Evolutionary conservation across 53 echinoderm and acorn worm genomes (phyloP), one percentile per base, ranked within the genome.

Genomic region (Glandiceps talaboti): DNA sequence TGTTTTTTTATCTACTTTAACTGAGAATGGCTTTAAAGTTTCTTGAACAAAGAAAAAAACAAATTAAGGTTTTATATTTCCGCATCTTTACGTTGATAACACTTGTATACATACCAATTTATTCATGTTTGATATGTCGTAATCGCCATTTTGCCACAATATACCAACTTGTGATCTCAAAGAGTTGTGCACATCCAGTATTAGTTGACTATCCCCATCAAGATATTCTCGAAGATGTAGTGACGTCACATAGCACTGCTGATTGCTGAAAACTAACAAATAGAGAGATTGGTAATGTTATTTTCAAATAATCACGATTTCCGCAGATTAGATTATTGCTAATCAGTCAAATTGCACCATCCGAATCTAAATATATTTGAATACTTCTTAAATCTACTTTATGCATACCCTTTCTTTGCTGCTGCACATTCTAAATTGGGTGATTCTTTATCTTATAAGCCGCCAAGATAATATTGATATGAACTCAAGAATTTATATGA

Each of bases 51-150:
- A 6, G 26, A 28, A 27, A 28, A 75, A 27, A 27, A 75, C 6
- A 27, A 75, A 28, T 10, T 75, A n/a, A 6, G 10, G 26, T 14
- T 10, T 75, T 27, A 75, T 14, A n/a, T n/a, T n/a, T n/a, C n/a
- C n/a, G n/a, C n/a, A n/a, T n/a, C n/a, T n/a, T n/a, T n/a, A n/a
- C n/a, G n/a, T n/a, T n/a, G n/a, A n/a, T n/a, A n/a, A n/a, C n/a
- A n/a, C n/a, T n/a, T n/a, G n/a, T n/a, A n/a, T 6, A 88, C 89
- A 75, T 89, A 89, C 89, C 89, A 89, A 76, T 80, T 85, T 89
- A 29, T 82, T 89, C 89, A 89, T 89, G 82, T 89, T 80, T 30
- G 85, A 79, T 0, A 85, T 85, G 30, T 45, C 6, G 64, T 82
- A 32, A 26, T 80, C 89, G 73, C 80, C 75, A 32, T 82, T 33